These are phyloP conservation scores for Sinocyclocheilus anophthalmus DNA, from an alignment of 2,113 vertebrate genomes.

Conservation along the genomic window DNA sequence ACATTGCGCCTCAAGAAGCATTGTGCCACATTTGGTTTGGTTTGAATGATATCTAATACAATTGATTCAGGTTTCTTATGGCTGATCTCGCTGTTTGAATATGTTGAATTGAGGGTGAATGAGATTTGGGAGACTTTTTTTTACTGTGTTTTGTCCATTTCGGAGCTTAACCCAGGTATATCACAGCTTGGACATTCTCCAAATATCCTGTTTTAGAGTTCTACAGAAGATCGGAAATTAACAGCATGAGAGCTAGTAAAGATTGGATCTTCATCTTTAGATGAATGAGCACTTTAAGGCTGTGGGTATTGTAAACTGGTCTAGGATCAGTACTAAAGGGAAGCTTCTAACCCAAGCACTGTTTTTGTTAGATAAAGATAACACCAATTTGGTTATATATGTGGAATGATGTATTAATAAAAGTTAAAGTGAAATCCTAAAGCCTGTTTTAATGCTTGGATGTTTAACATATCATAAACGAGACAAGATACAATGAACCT, in stretches of 20 bases:
- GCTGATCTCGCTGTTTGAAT: not conserved
- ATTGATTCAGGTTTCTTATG: not conserved
- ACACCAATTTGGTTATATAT: slow-evolving; percentile 67
- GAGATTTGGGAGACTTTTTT: not conserved
- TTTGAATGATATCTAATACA: not conserved
- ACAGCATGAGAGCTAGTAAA: not conserved
- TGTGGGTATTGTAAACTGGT: not conserved
- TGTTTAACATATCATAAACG: not conserved
- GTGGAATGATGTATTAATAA: slow-evolving; percentile 80
- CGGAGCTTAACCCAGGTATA: not conserved
- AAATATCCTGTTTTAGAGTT: not conserved
- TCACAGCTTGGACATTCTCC: not conserved
- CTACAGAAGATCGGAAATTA: not conserved
- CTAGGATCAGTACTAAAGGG: slow-evolving; percentile 1
- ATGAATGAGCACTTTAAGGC: not conserved
- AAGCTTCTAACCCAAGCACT: slow-evolving; percentile 21
- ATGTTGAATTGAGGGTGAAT: not conserved
- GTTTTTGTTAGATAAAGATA: slow-evolving; percentile 57
- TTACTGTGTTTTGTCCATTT: not conserved
- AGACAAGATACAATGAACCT: not conserved
- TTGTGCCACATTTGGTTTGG: not conserved
- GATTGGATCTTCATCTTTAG: not conserved
- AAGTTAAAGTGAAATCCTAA: slow-evolving; percentile 66
- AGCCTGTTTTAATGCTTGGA: slow-evolving; percentile 1
- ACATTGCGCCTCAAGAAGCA: not conserved